A percentile compares a stretch with the other conserved stretches of the same genome.
These are phyloP conservation scores for Agrotis segetum DNA, from an alignment of 2,888 invertebrate species.

Conservation along the genomic window DNA sequence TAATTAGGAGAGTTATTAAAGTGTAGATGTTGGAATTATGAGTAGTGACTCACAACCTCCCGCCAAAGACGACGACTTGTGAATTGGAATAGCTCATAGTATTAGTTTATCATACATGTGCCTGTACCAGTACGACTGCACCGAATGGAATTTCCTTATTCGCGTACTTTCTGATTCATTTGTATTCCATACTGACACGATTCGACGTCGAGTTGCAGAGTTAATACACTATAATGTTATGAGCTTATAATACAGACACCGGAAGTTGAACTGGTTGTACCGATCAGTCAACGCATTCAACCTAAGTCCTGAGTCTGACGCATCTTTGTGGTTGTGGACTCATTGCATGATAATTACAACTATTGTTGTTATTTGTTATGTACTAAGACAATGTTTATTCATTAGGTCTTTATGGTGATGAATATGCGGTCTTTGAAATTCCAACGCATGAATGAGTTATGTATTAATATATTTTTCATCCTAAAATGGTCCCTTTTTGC, in stretches of 20 bases:
- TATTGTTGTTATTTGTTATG: constrained; percentile 51
- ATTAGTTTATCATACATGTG: constrained; percentile 65
- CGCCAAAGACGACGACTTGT: constrained; percentile 60
- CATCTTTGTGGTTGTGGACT: constrained; percentile 60
- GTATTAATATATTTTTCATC: constrained; percentile 14
- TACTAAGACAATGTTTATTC: constrained; percentile 45
- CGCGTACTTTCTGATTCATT: constrained; percentile 87
- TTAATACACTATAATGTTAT: constrained; percentile 77
- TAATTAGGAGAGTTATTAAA: constrained; percentile 53
- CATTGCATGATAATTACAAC: constrained; percentile 63
- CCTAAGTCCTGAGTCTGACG: constrained; percentile 59
- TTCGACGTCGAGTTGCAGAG: constrained; percentile 68
- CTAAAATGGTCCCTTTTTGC: not conserved
- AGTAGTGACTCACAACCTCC: constrained; percentile 57
- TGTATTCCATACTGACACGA: constrained; percentile 79
- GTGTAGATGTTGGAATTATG: constrained; percentile 24
- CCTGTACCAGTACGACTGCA: constrained; percentile 72
- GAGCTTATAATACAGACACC: constrained; percentile 69
- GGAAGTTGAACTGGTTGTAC: constrained; percentile 76
- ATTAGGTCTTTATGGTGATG: constrained; percentile 41
- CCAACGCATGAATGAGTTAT: constrained; percentile 10
- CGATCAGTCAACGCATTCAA: constrained; percentile 60
- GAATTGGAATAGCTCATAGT: constrained; percentile 67
- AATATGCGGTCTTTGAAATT: constrained; percentile 34
- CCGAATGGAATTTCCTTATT: constrained; percentile 86